Evolutionary conservation across 1,140 invertebrate genomes (phyloP), one percentile per base, ranked within the genome.

Genomic region (Dreissena polymorpha): DNA sequence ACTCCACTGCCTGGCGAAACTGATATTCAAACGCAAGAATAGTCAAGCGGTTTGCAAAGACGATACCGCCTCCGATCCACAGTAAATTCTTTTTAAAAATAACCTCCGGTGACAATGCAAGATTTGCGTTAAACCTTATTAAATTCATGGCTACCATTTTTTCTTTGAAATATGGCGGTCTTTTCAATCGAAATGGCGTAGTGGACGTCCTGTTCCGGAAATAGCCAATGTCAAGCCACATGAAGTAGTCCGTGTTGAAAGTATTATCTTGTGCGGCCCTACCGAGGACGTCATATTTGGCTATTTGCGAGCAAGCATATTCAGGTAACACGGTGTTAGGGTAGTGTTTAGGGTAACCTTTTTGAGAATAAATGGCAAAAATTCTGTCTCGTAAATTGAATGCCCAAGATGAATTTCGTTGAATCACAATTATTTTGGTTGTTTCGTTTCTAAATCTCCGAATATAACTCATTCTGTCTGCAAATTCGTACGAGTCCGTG

Each of bases 181-280:
- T 50, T 13, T 25, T 68, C 60, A 87, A 16, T 18, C 57, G 57
- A 67, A 87, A 84, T 27, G 12, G 18, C 13, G 16, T 21, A n/a
- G 53, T 78, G 10, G 29, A 51, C 0, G 39, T 7, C 8, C 69
- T 53, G 25, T 83, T 25, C 55, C 86, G 64, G 49, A 88, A 85
- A 51, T 81, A 83, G 0, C 88, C 88, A 14, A 83, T 67, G 67
- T 88, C 88, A 21, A 88, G 55, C 88, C 88, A 88, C 0, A 79
- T 50, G 51, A 86, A 74, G 29, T 83, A 84, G 12, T 51, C 25
- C 2, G 82, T 88, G n/a, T 71, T n/a, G 55, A 87, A 88, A 51
- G 60, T 68, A 55, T 76, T 78, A 14, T 67, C 57, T 14, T 64
- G 18, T 7, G 78, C 55, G 18, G 85, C 83, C 6, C 67, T 55